Evolutionary conservation across 2,888 invertebrate species (phyloP).

Genomic region (Metacarcinus magister): DNA sequence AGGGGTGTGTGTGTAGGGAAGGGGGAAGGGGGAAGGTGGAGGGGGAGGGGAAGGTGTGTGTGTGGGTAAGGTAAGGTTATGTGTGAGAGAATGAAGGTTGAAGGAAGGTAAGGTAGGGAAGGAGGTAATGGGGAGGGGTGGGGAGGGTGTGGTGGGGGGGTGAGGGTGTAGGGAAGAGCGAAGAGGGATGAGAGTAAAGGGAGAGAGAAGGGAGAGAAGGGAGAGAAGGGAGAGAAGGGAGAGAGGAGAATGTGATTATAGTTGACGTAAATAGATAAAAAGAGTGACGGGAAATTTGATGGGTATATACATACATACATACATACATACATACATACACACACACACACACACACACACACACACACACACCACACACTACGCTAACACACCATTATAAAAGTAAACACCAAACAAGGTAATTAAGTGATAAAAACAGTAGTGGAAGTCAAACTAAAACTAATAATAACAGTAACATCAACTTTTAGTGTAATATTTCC

Average conservation of each 20-base stretch:
- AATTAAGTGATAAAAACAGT: neutral
- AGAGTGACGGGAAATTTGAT: neutral
- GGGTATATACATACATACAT: neutral
- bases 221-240: slow-evolving; percentile 12
- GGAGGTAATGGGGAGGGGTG: neutral
- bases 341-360: slow-evolving; percentile 33
- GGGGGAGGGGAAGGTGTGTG: neutral
- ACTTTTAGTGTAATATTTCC: too few relatives aligned
- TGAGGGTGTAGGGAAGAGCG: neutral
- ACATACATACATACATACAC: slow-evolving; percentile 22
- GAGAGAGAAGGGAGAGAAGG: neutral
- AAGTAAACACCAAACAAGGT: neutral
- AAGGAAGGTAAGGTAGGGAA: neutral
- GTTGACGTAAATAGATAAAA: neutral
- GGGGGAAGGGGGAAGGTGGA: neutral
- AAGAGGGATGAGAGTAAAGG: neutral
- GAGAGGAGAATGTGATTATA: neutral
- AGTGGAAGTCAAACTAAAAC: too few relatives aligned
- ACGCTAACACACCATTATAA: too few relatives aligned
- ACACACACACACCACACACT: slow-evolving; percentile 11
- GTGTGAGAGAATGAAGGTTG: too few relatives aligned
- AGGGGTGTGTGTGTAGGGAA: too few relatives aligned
- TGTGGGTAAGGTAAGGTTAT: too few relatives aligned
- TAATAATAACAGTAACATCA: too few relatives aligned
- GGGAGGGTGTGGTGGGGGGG: neutral